These are phyloP conservation scores for Ammodytes dubius DNA, from an alignment of 2,113 vertebrate genomes.

Conservation along the genomic window DNA sequence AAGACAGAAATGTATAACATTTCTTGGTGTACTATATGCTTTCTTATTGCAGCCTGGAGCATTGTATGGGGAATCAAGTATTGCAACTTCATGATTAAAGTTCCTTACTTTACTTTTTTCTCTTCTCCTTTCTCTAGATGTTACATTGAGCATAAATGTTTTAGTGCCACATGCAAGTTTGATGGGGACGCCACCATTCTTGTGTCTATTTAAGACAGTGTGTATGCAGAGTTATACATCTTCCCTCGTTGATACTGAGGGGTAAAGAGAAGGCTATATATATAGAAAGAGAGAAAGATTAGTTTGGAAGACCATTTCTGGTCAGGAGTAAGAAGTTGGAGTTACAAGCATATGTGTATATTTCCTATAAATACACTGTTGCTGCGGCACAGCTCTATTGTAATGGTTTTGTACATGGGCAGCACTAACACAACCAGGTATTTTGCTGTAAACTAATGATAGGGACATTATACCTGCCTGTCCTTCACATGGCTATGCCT, in stretches of 20 bases:
- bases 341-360: not conserved
- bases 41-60: not conserved
- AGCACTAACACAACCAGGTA: slow-evolving; percentile 6
- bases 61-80: not conserved
- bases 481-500: slow-evolving; percentile 16
- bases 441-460: slow-evolving; percentile 17
- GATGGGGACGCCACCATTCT: slow-evolving; percentile 66
- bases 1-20: too few species aligned
- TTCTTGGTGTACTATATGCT: not conserved
- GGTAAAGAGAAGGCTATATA: not conserved
- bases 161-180: slow-evolving; percentile 79
- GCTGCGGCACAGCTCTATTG: not conserved
- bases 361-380: not conserved
- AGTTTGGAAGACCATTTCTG: not conserved
- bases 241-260: not conserved
- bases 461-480: slow-evolving; percentile 15
- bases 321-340: not conserved
- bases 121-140: slow-evolving; percentile 60
- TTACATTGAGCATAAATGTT: slow-evolving; percentile 81
- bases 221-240: slow-evolving; percentile 33
- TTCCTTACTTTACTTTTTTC: slow-evolving; percentile 37
- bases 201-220: slow-evolving; percentile 61
- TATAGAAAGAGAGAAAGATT: not conserved
- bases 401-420: not conserved
- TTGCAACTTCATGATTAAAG: slow-evolving; percentile 43